phyloP scores from a whole-genome alignment of 2,888 invertebrate genomes.

The Patella ulyssiponensis region DNA sequence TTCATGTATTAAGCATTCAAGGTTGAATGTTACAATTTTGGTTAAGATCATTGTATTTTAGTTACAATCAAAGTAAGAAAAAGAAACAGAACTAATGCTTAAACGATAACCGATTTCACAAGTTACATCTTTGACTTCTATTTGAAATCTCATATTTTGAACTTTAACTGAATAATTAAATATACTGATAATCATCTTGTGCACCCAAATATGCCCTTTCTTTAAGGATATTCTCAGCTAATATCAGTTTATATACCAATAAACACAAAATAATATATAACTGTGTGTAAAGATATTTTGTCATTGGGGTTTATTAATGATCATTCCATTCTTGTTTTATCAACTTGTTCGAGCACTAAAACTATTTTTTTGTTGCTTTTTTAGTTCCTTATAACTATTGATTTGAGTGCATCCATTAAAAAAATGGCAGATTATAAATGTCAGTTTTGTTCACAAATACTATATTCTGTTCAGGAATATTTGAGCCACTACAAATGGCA shows the following conservation, averaged over 20 bases:
- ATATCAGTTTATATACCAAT: not conserved
- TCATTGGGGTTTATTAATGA: not conserved
- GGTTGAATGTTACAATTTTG: not conserved
- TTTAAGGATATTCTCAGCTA: not conserved
- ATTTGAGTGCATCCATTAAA: not conserved
- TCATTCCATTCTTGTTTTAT: not conserved
- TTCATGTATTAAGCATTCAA: not conserved
- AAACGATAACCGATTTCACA: not conserved
- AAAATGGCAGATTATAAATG: not conserved
- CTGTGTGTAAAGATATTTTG: not conserved
- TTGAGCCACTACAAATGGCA: conserved; percentile 8
- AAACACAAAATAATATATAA: conserved; percentile 7
- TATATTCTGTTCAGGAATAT: not conserved
- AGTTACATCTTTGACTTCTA: not conserved
- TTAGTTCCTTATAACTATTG: not conserved
- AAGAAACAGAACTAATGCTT: not conserved
- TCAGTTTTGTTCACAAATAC: conserved; percentile 5
- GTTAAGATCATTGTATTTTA: not conserved
- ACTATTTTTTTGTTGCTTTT: conserved; percentile 1
- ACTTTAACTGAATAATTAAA: not conserved
- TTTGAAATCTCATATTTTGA: not conserved
- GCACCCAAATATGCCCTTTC: not conserved
- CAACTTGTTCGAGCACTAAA: not conserved
- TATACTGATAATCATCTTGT: not conserved
- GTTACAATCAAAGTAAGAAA: not conserved